Evolutionary conservation across 2,797 vertebrate species (phyloP).

Genomic region (Myoxocephalus aenaeus): DNA sequence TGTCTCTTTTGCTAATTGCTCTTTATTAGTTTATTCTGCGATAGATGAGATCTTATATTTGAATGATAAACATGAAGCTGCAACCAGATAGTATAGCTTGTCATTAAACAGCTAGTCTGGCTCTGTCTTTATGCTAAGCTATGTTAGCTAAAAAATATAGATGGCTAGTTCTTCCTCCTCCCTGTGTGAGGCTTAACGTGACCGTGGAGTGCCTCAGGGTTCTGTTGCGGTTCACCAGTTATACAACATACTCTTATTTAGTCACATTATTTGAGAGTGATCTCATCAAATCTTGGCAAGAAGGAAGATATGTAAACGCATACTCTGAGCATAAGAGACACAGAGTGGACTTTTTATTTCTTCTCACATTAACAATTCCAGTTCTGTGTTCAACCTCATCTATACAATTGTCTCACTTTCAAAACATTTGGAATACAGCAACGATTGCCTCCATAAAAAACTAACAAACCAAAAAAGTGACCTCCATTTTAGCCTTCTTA

Average conservation of each 20-base stretch:
- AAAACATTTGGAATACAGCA: background rate
- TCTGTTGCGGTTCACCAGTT: background rate
- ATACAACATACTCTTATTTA: background rate
- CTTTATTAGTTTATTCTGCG: background rate
- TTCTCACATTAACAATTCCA: background rate
- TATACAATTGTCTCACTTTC: background rate
- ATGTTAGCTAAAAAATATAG: background rate
- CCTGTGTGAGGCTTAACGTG: background rate
- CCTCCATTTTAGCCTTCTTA: slow-evolving; percentile 11
- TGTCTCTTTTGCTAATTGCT: background rate
- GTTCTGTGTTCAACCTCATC: background rate
- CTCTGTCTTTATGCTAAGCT: background rate
- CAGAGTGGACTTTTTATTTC: background rate
- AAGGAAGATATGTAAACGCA: background rate
- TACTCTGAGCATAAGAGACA: background rate
- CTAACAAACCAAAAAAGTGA: slow-evolving; percentile 1
- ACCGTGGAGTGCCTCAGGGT: background rate
- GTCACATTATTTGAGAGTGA: background rate
- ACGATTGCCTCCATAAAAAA: background rate
- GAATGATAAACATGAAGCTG: background rate
- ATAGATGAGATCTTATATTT: background rate
- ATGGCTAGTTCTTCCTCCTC: background rate
- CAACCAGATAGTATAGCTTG: background rate
- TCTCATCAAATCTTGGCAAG: background rate
- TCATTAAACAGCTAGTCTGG: no score